Conservation (phyloP, 1,140 invertebrate genomes). For the Bombyx mandarina region DNA sequence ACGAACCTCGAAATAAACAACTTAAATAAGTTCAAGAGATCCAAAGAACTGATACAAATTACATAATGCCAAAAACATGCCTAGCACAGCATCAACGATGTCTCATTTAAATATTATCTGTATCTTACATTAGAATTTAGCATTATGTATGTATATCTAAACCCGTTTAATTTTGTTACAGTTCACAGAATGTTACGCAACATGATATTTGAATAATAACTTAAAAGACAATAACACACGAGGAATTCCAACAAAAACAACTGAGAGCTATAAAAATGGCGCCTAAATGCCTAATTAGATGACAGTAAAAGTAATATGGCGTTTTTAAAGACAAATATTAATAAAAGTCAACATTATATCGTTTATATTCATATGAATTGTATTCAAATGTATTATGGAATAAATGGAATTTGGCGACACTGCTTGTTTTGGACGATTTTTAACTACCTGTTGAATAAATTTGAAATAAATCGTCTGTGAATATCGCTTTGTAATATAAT, state of each 20-base stretch:
- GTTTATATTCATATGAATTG: slow-evolving; percentile 1
- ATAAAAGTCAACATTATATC: neutral
- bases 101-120: no score
- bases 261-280: neutral
- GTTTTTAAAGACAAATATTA: neutral
- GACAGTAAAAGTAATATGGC: neutral
- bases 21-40: no score
- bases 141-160: no score
- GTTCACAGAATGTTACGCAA: no score
- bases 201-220: no score
- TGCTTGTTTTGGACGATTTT: slow-evolving; percentile 15
- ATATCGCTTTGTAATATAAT: slow-evolving; percentile 11
- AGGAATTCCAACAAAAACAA: slow-evolving; percentile 6
- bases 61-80: no score
- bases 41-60: no score
- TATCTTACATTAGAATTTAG: no score
- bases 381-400: slow-evolving; percentile 5
- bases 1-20: no score
- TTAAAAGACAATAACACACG: neutral
- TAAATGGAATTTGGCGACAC: neutral
- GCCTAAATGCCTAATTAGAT: slow-evolving; percentile 7
- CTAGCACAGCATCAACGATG: no score
- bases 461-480: slow-evolving; percentile 14
- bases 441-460: slow-evolving; percentile 16
- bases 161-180: no score